Evolutionary conservation across 2,888 invertebrate genomes (phyloP).

Genomic region (Euplexia lucipara): DNA sequence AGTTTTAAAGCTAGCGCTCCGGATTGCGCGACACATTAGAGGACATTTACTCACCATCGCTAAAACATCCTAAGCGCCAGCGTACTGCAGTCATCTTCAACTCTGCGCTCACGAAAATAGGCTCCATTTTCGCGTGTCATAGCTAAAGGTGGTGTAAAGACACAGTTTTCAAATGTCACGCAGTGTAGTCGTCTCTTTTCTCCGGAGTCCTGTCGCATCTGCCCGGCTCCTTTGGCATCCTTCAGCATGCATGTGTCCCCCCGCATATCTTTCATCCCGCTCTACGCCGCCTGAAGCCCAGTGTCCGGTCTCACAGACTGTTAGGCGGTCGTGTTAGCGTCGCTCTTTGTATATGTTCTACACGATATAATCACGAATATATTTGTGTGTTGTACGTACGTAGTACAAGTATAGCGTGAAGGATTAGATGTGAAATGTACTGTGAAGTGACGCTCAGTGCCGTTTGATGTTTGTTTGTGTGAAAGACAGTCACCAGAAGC

Average conservation of each 20-base stretch:
- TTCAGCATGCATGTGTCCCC: slow-evolving; percentile 87
- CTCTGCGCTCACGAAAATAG: slow-evolving; percentile 51
- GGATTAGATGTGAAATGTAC: slow-evolving; percentile 87
- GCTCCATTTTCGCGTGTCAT: slow-evolving; percentile 56
- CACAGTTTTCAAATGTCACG: slow-evolving; percentile 91
- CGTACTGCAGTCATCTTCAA: slow-evolving; percentile 56
- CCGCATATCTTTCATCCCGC: slow-evolving; percentile 89
- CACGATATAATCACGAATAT: slow-evolving; percentile 75
- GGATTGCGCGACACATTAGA: slow-evolving; percentile 89
- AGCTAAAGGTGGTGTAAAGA: slow-evolving; percentile 85
- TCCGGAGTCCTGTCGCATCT: slow-evolving; percentile 90
- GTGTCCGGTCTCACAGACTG: slow-evolving; percentile 88
- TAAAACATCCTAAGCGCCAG: slow-evolving; percentile 72
- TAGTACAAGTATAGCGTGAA: slow-evolving; percentile 78
- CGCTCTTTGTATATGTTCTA: slow-evolving; percentile 69
- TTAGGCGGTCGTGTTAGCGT: slow-evolving; percentile 86
- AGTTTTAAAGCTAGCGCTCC: slow-evolving; percentile 83
- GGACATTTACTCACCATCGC: slow-evolving; percentile 77
- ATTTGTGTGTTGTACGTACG: slow-evolving; percentile 77
- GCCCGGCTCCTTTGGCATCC: slow-evolving; percentile 89
- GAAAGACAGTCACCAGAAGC: slow-evolving; percentile 77
- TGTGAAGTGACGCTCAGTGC: slow-evolving; percentile 86
- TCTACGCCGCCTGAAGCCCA: slow-evolving; percentile 86
- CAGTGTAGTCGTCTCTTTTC: slow-evolving; percentile 90
- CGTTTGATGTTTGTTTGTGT: slow-evolving; percentile 84